Evolutionary conservation across 2,888 invertebrate species (phyloP).

Genomic region (Tanypteryx hageni): DNA sequence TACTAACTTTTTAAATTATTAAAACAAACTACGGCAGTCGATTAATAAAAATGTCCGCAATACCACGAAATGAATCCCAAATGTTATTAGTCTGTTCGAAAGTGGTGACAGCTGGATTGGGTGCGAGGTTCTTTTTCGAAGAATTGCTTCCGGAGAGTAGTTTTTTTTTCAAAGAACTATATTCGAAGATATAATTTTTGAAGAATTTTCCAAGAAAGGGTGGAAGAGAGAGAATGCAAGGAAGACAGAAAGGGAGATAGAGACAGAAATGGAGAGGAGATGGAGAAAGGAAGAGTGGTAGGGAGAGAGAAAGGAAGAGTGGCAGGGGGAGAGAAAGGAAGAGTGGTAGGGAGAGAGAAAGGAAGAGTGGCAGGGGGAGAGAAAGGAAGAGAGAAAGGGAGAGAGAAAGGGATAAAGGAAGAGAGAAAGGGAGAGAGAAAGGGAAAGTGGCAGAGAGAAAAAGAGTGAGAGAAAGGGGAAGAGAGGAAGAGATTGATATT

Average conservation of each 20-base stretch:
- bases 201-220: too few species aligned
- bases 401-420: not conserved
- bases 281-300: not conserved
- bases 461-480: not conserved
- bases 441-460: not conserved
- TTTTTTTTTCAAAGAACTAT: too few species aligned
- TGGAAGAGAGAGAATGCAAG: not conserved
- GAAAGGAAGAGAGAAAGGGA: not conserved
- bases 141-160: too few species aligned
- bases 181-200: too few species aligned
- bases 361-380: not conserved
- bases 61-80: too few species aligned
- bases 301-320: not conserved
- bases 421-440: conserved; percentile 13
- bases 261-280: not conserved
- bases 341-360: not conserved
- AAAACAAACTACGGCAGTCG: too few species aligned
- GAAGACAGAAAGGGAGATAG: not conserved
- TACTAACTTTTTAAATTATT: too few species aligned
- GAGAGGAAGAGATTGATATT: too few species aligned
- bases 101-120: too few species aligned
- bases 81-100: too few species aligned
- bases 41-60: too few species aligned
- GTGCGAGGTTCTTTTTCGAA: too few species aligned
- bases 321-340: not conserved